Base-by-base conservation (phyloP, 2,888 invertebrate genomes). In the Coremacera marginata region DNA sequence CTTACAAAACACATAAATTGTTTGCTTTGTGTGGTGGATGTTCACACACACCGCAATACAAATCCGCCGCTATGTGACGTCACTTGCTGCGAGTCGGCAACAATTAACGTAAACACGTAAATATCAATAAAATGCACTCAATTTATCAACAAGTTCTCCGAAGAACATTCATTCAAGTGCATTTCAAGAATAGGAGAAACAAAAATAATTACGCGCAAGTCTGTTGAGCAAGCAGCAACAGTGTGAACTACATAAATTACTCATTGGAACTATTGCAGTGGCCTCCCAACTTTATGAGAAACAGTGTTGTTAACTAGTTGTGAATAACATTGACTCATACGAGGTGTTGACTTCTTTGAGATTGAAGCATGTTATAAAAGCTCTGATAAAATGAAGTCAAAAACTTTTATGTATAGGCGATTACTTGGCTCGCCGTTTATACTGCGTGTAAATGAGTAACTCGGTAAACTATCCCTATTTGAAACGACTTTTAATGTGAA, bases 101-200 rank as follows among this genome's bases (percentile, higher is more conserved):
- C 34, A n/a, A 31, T 34, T 8, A 34, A n/a, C 31, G 27, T 31
- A 31, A 3, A 31, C 3, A 31, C 3, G 5, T 19, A 25, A 27
- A 63, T 14, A 63, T 63, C 16, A 63, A 34, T 34, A 34, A 63
- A 5, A 19, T 31, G 63, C 63, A 34, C n/a, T 63, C 16, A 16
- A 34, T 16, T 63, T 63, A 5, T 34, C 5, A 60, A 14, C 27
- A 31, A n/a, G 16, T 27, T 34, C 31, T 63, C 34, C 14, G 60
- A 19, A 8, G 34, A 31, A 63, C 63, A 31, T 63, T 63, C 63
- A 63, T 27, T 63, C 63, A 63, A 63, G 34, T 63, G 63, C 63
- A 63, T 34, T 34, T 34, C 63, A 34, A 34, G 63, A 63, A 63
- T 5, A 16, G 7, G 11, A 62, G 27, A 14, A 63, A 34, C 16